phyloP scores from a whole-genome alignment of 2,888 invertebrate genomes.

The Andrena chrysosceles region DNA sequence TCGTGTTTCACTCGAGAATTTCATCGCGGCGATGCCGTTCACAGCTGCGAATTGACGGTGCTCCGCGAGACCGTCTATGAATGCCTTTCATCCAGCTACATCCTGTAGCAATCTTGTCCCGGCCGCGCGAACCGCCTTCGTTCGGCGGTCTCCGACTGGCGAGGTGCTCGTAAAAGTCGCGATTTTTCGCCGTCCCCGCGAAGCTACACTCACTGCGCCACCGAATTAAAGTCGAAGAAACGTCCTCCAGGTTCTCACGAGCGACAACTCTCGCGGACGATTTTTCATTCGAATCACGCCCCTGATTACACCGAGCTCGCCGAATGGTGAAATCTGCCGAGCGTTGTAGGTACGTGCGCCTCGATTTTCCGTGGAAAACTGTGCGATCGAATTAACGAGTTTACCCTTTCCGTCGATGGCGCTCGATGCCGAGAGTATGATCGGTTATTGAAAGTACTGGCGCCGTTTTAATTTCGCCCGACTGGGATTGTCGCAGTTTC shows the following conservation, averaged over 20 bases:
- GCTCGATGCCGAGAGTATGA: constrained; percentile 19
- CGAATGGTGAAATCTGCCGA: constrained; percentile 5
- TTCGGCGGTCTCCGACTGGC: not conserved
- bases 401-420: constrained; percentile 11
- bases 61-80: constrained; percentile 31
- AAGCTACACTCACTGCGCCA: not conserved
- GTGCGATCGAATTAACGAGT: constrained; percentile 33
- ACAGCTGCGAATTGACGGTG: constrained; percentile 19
- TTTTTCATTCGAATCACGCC: constrained; percentile 19
- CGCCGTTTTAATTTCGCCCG: constrained; percentile 36
- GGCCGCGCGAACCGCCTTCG: constrained; percentile 27
- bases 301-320: not conserved
- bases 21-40: constrained; percentile 47
- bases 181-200: not conserved
- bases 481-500: constrained; percentile 29
- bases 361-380: not conserved
- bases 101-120: constrained; percentile 22
- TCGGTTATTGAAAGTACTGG: constrained; percentile 42
- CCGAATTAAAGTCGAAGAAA: not conserved
- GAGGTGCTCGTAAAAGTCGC: not conserved
- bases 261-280: not conserved
- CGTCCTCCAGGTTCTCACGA: not conserved
- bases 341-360: not conserved
- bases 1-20: constrained; percentile 67
- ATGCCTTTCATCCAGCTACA: constrained; percentile 25